Base-by-base conservation (phyloP, 64 coral and sea anemone genomes). In the Montipora capricornis region DNA sequence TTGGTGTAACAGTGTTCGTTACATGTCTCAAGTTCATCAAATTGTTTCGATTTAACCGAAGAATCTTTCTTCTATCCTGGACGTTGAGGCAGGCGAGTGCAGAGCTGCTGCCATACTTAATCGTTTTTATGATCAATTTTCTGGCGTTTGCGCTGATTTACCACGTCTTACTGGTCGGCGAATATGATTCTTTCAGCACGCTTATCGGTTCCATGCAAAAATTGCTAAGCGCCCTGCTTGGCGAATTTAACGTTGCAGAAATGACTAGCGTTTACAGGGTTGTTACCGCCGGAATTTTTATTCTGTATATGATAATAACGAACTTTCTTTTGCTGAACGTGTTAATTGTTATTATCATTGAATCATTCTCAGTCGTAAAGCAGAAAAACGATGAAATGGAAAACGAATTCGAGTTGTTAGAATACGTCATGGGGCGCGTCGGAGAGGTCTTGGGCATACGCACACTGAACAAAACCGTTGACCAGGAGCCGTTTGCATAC, bases 321-420 rank as follows among this genome's bases (percentile, higher is more conserved):
- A 96, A 94, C 3, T 96, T 99, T 49, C 58, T 96, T 24, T 68
- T 99, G 5, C 70, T 99, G 10, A 99, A 99, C 68, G 75, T 99
- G 10, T 87, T 99, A 59, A 79, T 99, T 19, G 95, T 48, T 29
- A 92, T 99, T 4, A 89, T 99, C 5, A 96, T 96, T 3, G 92
- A 94, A 7, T 94, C 95, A 3, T 99, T 99, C 53, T 74, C 88
- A 85, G 68, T 83, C 58, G 95, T 94, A 10, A 77, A 92, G 16
- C 62, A 5, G 15, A 47, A 51, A 26, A 94, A 94, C 15, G 84
- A 94, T 24, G 12, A 89, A n/a, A 83, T 90, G 92, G 67, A 81
- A 57, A 99, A 99, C 61, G 95, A 96, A 1, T 99, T 99, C 92
- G 98, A 99, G 47, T 49, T 99, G 29, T 20, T 98, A 14, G 97